Percentiles rank a stretch among this genome's conserved stretches.
phyloP scores from a whole-genome alignment of 2,797 vertebrate genomes.

The Chrosomus eos region DNA sequence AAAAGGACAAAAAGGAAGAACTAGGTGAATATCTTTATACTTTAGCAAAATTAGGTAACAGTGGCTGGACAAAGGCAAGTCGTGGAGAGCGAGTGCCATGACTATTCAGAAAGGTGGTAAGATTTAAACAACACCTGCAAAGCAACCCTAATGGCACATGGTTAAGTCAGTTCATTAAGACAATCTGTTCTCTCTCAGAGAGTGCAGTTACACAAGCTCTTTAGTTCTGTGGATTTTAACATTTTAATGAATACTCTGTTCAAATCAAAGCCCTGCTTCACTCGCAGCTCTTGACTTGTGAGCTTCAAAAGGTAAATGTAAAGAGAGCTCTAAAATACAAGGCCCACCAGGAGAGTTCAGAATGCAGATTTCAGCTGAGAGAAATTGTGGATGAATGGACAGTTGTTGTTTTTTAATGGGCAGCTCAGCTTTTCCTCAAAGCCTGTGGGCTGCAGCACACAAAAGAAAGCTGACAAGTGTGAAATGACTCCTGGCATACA shows the following conservation, averaged over 20 bases:
- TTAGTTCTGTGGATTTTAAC: slow-evolving; percentile 18
- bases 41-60: not conserved
- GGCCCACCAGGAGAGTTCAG: not conserved
- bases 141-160: not conserved
- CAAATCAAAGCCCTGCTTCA: slow-evolving; percentile 21
- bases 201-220: slow-evolving; percentile 30
- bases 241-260: slow-evolving; percentile 9
- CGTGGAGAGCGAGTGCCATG: not conserved
- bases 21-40: not conserved
- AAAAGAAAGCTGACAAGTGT: slow-evolving; percentile 60
- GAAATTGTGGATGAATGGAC: slow-evolving; percentile 33
- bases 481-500: slow-evolving; percentile 58
- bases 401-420: not conserved
- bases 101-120: not conserved
- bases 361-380: slow-evolving; percentile 13
- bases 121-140: not conserved
- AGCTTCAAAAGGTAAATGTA: slow-evolving; percentile 29
- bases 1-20: slow-evolving; percentile 1
- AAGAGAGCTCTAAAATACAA: slow-evolving; percentile 27
- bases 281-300: slow-evolving; percentile 2
- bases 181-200: slow-evolving; percentile 16
- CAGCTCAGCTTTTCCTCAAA: slow-evolving; percentile 37
- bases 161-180: slow-evolving; percentile 18
- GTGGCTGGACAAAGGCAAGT: not conserved
- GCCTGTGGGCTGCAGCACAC: slow-evolving; percentile 39